A percentile compares a stretch with the other conserved stretches of the same genome.
Conservation (phyloP, 64 coral and sea anemone genomes). For the Catalaphyllia jardinei region DNA sequence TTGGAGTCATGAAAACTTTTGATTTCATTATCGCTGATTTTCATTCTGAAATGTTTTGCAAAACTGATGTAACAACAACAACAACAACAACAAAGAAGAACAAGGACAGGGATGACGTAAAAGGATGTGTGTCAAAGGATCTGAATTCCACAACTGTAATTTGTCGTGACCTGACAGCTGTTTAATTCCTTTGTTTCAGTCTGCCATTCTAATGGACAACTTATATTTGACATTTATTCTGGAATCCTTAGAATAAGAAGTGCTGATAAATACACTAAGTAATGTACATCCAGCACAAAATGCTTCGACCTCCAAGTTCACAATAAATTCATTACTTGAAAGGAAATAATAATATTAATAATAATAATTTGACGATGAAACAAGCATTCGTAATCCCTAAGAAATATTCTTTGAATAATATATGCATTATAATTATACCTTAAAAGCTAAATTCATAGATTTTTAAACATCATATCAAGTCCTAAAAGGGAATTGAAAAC, state of each 20-base stretch:
- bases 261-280: constrained; percentile 99
- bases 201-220: constrained; percentile 39
- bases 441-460: constrained; percentile 98
- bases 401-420: constrained; percentile 98
- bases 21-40: background rate
- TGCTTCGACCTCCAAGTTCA: constrained; percentile 76
- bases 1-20: no score
- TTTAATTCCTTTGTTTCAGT: constrained; percentile 26
- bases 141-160: background rate
- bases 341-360: constrained; percentile 57
- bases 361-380: constrained; percentile 80
- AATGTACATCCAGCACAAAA: constrained; percentile 92
- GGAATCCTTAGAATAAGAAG: constrained; percentile 94
- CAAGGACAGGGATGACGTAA: background rate
- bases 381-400: constrained; percentile 98
- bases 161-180: constrained; percentile 25
- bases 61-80: background rate
- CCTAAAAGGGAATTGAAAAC: constrained; percentile 91
- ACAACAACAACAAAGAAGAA: background rate
- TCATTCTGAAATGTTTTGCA: background rate
- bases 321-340: constrained; percentile 87
- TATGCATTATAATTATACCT: constrained; percentile 93
- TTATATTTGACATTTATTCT: constrained; percentile 71
- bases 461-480: constrained; percentile 82
- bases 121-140: background rate